phyloP scores from a whole-genome alignment of 2,113 vertebrate species.

The Etheostoma cragini region DNA sequence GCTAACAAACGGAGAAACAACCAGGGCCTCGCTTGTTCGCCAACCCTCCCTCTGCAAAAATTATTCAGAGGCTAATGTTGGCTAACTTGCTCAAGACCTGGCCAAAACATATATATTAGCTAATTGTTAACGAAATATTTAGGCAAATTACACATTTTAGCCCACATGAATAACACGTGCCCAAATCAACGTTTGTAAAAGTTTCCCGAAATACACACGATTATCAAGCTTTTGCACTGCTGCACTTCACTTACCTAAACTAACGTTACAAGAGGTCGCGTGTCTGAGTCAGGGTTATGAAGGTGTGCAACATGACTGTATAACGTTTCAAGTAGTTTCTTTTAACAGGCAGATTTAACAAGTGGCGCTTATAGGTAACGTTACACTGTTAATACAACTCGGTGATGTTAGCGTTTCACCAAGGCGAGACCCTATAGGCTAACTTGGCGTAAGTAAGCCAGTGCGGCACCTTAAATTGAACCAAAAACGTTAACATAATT shows the following conservation, averaged over 20 bases:
- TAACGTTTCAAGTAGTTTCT: background rate
- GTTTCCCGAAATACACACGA: background rate
- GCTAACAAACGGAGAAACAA: slow-evolving; percentile 45
- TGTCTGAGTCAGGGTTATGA: background rate
- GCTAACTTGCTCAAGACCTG: background rate
- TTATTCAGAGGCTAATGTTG: background rate
- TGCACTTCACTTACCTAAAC: background rate
- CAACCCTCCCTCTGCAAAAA: background rate
- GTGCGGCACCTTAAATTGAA: slow-evolving; percentile 15
- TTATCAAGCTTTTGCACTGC: background rate
- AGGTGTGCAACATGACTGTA: background rate
- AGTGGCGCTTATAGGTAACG: background rate
- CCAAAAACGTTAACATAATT: background rate
- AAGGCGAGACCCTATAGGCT: slow-evolving; percentile 11
- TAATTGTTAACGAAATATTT: background rate
- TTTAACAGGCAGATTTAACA: background rate
- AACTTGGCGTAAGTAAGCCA: slow-evolving; percentile 35
- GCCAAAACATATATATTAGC: background rate
- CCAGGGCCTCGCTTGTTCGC: slow-evolving; percentile 41
- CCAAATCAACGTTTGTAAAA: background rate
- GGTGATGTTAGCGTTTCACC: slow-evolving; percentile 15
- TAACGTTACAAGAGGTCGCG: background rate
- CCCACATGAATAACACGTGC: accelerated
- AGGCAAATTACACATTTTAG: background rate
- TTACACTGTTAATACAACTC: background rate